Base-by-base conservation (phyloP, 2,113 vertebrate species). In the Anoura caudifer region DNA sequence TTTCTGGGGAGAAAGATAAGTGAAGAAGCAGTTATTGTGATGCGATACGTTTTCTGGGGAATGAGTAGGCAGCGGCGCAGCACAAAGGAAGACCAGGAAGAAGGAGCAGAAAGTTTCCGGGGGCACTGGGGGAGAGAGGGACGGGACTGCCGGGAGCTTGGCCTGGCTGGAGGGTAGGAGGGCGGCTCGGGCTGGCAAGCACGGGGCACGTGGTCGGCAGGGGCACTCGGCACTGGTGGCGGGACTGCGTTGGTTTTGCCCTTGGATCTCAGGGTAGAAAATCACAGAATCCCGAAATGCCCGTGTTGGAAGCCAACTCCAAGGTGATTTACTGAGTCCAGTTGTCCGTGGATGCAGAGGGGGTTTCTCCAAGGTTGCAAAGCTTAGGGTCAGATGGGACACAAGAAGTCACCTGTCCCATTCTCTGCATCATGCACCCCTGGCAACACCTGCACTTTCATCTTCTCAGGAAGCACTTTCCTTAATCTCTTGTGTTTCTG, bases 91-190 rank as follows among this genome's bases (percentile, higher is more conserved):
- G 4, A 1, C 2, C 13, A 19, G 26, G 33, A 43, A 56, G 52
- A 17, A 43, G 9, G 20, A 63, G 36, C 13, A 2, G 41, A 4
- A 14, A 16, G 50, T 47, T 69, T 22, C 28, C 24, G 15, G 24
- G n/a, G 24, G 31, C 4, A 2, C 4, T 1, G 1, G 28, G 0
- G 4, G 7, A 3, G 4, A 7, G 20, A 16, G 28, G 36, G 38
- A 31, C 70, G 36, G 6, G 38, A 16, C 56, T 33, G 33, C 4
- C 14, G 14, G 76, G 69, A 4, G 31, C 79, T 45, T 26, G 79
- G 36, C 45, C 14, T 28, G 67, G 36, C 69, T 38, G 33, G 69
- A 33, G 61, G 14, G 52, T 4, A 19, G 24, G 43, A 41, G 41
- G 84, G 36, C 43, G n/a, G n/a, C 56, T 33, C 0, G 31, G 65